phyloP scores from a whole-genome alignment of 1,140 invertebrate genomes.

The Harpegnathos saltator region DNA sequence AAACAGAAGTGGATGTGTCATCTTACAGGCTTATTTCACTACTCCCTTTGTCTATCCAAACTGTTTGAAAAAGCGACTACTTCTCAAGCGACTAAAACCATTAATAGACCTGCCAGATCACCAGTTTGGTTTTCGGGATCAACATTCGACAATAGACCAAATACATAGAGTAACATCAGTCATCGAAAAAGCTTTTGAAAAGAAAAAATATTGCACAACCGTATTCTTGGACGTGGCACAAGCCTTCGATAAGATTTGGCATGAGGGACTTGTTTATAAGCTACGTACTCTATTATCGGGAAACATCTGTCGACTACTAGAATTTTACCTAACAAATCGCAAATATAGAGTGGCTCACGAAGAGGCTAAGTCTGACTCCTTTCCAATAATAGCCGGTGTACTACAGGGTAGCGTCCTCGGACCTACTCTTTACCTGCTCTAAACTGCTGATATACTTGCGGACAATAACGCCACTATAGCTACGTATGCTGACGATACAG shows the following conservation, averaged over 20 bases:
- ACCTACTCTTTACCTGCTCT: too few species aligned
- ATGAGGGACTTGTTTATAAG: slow-evolving; percentile 63
- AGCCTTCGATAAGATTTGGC: slow-evolving; percentile 77
- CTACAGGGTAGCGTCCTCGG: too few species aligned
- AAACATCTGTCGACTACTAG: too few species aligned
- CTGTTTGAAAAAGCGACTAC: slow-evolving; percentile 43
- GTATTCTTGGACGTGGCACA: slow-evolving; percentile 70
- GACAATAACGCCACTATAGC: too few species aligned
- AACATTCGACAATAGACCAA: slow-evolving; percentile 76
- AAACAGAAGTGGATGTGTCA: background rate
- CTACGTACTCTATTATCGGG: too few species aligned
- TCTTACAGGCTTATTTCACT: slow-evolving; percentile 63
- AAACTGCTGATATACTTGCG: too few species aligned
- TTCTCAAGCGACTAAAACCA: slow-evolving; percentile 21
- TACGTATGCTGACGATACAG: too few species aligned
- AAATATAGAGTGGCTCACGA: too few species aligned
- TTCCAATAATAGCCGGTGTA: too few species aligned
- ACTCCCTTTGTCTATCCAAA: slow-evolving; percentile 23
- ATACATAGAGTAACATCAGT: slow-evolving; percentile 33
- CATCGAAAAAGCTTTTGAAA: background rate
- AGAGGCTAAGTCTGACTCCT: too few species aligned
- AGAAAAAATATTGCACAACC: slow-evolving; percentile 34
- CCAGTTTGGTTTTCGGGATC: slow-evolving; percentile 81
- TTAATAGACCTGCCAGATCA: slow-evolving; percentile 58
- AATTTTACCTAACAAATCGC: too few species aligned